A percentile compares a stretch with the other conserved stretches of the same genome.
Evolutionary conservation across 2,888 invertebrate genomes (phyloP).

Genomic region (Sesamia inferens): DNA sequence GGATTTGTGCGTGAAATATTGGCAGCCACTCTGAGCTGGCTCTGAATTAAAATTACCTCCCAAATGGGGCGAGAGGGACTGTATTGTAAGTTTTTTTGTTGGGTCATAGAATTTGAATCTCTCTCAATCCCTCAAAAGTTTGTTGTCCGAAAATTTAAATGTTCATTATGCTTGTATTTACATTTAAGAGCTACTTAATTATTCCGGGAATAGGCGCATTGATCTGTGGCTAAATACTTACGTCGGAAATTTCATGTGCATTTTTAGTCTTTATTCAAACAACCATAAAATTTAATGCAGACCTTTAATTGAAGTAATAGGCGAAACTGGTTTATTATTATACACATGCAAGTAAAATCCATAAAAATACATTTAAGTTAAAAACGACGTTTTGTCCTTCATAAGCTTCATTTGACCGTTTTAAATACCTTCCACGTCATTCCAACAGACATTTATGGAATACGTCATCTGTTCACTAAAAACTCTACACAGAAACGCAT

Average conservation of each 20-base stretch:
- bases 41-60: conserved; percentile 27
- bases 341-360: background rate
- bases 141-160: background rate
- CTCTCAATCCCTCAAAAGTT: background rate
- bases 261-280: background rate
- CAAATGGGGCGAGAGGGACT: conserved; percentile 21
- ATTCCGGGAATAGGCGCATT: no score
- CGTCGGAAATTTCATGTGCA: background rate
- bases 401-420: background rate
- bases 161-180: background rate
- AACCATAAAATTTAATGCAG: background rate
- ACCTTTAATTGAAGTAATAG: background rate
- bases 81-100: background rate
- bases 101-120: background rate
- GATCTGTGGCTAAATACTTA: background rate
- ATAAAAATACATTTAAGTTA: background rate
- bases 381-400: background rate
- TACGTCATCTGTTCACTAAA: background rate
- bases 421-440: background rate
- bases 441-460: background rate
- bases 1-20: conserved; percentile 59
- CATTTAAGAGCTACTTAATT: background rate
- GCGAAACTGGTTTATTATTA: background rate
- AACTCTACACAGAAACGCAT: no score
- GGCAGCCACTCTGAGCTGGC: conserved; percentile 17